Percentiles rank a stretch among this genome's conserved stretches.
Conservation (phyloP, 2,888 invertebrate genomes). For the Nephrotoma appendiculata region DNA sequence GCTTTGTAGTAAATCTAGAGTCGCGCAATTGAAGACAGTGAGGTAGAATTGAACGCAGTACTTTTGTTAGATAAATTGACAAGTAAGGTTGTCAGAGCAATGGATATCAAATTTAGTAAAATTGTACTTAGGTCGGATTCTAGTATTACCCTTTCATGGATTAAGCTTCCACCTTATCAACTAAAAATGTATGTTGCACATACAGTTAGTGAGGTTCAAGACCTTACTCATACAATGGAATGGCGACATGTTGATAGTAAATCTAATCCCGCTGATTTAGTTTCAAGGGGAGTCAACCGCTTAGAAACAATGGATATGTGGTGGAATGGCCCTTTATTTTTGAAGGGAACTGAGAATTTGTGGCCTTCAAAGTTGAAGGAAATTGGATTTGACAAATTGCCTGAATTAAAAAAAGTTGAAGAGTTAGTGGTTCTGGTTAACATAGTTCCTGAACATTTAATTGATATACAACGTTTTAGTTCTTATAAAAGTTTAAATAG, state of each 20-base stretch:
- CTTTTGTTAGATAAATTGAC: too few species aligned
- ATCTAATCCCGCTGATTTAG: conserved; percentile 5
- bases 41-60: not conserved
- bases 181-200: conserved; percentile 10
- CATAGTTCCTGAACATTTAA: not conserved
- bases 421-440: not conserved
- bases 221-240: not conserved
- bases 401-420: not conserved
- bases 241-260: conserved; percentile 11
- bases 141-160: conserved; percentile 11
- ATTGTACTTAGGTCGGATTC: not conserved
- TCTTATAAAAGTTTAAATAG: not conserved
- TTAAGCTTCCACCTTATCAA: conserved; percentile 8
- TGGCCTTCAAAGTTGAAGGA: not conserved
- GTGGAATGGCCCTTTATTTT: not conserved
- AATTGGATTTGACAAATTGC: not conserved
- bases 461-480: not conserved
- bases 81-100: too few species aligned
- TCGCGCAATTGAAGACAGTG: not conserved
- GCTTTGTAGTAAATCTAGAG: not conserved
- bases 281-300: conserved; percentile 10
- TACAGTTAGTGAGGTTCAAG: conserved; percentile 11
- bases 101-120: too few species aligned
- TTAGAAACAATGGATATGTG: not conserved
- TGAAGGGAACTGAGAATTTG: not conserved